A percentile compares a stretch with the other conserved stretches of the same genome.
Conservation (phyloP, 1,140 invertebrate genomes). For the Melitaea cinxia region DNA sequence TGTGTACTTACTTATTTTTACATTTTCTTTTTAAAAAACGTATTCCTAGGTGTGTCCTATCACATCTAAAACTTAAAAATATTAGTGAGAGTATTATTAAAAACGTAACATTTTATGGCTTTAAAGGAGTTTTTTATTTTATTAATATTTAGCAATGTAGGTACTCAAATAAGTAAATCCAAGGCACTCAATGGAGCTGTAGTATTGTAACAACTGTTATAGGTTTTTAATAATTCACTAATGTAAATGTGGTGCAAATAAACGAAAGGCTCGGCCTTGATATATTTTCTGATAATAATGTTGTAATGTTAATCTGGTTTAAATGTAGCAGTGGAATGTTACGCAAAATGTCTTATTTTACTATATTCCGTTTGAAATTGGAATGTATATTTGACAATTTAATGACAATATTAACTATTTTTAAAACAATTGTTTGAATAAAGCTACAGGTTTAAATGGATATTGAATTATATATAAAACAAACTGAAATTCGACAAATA, state of each 20-base stretch:
- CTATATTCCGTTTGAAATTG: background rate
- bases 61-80: slow-evolving; percentile 4
- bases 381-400: slow-evolving; percentile 11
- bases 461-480: background rate
- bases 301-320: slow-evolving; percentile 20
- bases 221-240: background rate
- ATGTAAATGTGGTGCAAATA: slow-evolving; percentile 15
- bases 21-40: slow-evolving; percentile 1
- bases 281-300: slow-evolving; percentile 30
- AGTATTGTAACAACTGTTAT: slow-evolving; percentile 1
- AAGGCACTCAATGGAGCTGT: slow-evolving; percentile 7
- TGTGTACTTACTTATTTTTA: background rate
- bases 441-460: background rate
- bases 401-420: background rate
- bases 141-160: too few relatives aligned
- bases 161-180: background rate
- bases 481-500: background rate
- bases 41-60: background rate
- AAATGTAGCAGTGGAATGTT: slow-evolving; percentile 34
- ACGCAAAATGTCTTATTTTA: slow-evolving; percentile 13
- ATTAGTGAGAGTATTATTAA: slow-evolving; percentile 6
- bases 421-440: background rate
- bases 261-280: slow-evolving; percentile 33
- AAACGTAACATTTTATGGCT: background rate
- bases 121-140: background rate